Evolutionary conservation across 2,113 vertebrate species (phyloP).

Genomic region (Cynoglossus semilaevis): DNA sequence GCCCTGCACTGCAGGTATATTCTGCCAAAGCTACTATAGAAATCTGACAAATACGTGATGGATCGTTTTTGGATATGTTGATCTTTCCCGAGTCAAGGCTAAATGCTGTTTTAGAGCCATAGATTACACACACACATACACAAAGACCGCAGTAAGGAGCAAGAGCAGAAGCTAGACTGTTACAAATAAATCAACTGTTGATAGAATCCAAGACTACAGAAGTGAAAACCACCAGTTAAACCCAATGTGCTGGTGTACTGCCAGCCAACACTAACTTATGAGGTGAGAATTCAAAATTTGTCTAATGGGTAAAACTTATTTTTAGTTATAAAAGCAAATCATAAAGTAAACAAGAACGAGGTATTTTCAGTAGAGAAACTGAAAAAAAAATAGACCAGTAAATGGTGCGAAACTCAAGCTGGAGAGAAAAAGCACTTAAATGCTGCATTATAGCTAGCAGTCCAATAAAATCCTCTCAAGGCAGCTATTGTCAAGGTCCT

Average conservation of each 20-base stretch:
- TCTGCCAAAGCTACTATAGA: too few species aligned
- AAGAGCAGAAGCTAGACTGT: background rate
- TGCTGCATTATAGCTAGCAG: constrained; percentile 14
- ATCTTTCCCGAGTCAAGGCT: constrained; percentile 9
- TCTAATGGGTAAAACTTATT: background rate
- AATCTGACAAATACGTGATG: too few species aligned
- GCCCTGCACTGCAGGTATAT: too few species aligned
- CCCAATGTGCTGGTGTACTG: too few species aligned
- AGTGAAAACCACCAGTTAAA: too few species aligned
- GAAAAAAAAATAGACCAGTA: constrained; percentile 16
- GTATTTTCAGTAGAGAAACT: constrained; percentile 17
- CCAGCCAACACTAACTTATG: too few species aligned
- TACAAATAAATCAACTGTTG: background rate
- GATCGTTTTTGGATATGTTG: constrained; percentile 4
- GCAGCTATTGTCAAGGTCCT: constrained; percentile 20
- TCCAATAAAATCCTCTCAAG: constrained; percentile 24
- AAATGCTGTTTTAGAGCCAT: constrained; percentile 18
- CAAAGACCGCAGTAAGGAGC: constrained; percentile 11
- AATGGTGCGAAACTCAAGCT: constrained; percentile 1
- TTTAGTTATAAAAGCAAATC: constrained; percentile 31
- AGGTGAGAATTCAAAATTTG: too few species aligned
- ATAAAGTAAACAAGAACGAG: background rate
- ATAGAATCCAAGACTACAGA: too few species aligned
- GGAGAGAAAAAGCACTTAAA: constrained; percentile 2
- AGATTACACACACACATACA: too few species aligned